phyloP scores from a whole-genome alignment of 2,888 invertebrate species.

The Drosophila falleni region DNA sequence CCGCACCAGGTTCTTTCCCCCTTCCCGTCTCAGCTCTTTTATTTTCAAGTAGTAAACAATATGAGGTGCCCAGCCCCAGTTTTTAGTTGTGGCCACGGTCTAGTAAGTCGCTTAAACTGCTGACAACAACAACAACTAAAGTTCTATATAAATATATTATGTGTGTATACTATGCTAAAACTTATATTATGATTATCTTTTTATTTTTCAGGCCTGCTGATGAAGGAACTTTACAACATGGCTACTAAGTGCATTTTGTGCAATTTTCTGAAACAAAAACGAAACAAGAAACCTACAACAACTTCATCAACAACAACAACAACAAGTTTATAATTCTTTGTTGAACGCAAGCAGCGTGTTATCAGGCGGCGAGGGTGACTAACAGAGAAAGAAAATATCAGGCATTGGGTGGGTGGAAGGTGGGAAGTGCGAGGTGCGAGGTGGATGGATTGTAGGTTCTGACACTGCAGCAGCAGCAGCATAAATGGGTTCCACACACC shows the following conservation, averaged over 20 bases:
- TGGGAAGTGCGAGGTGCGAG: background rate
- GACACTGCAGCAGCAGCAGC: conserved; percentile 12
- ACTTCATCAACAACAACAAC: conserved; percentile 27
- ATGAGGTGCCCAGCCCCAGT: conserved; percentile 43
- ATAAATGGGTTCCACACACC: conserved; percentile 34
- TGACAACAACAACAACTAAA: conserved; percentile 48
- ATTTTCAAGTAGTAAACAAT: conserved; percentile 46
- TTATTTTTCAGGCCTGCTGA: conserved; percentile 80
- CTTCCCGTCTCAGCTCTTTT: background rate
- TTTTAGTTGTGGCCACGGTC: conserved; percentile 56
- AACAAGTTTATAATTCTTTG: conserved; percentile 60
- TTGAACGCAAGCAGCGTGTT: conserved; percentile 53
- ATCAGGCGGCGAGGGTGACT: conserved; percentile 52
- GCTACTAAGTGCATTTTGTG: conserved; percentile 73
- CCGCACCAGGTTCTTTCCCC: conserved; percentile 21
- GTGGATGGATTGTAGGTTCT: conserved; percentile 12
- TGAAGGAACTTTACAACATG: conserved; percentile 50
- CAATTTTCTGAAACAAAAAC: conserved; percentile 67
- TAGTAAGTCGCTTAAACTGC: conserved; percentile 66
- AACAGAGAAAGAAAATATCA: conserved; percentile 14
- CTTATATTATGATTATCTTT: conserved; percentile 26
- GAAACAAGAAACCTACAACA: conserved; percentile 27
- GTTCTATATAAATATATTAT: conserved; percentile 7
- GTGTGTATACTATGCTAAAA: background rate
- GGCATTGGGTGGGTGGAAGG: background rate